phyloP scores from a whole-genome alignment of 2,888 invertebrate species.

The Cephus pygmeus region DNA sequence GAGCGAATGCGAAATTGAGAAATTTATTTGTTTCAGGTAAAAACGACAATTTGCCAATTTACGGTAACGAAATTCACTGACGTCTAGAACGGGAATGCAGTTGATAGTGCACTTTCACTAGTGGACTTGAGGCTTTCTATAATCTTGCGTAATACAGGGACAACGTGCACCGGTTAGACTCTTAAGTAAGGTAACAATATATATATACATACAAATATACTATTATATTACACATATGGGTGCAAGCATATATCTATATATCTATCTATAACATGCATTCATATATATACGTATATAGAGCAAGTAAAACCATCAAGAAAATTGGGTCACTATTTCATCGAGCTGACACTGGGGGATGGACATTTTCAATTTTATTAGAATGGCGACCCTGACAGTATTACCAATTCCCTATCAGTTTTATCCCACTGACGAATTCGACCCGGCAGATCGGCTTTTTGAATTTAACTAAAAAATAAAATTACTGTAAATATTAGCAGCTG shows the following conservation, averaged over 20 bases:
- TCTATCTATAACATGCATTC: too few relatives aligned
- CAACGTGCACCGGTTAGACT: not conserved
- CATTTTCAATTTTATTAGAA: not conserved
- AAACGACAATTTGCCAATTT: not conserved
- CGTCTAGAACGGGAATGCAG: slow-evolving; percentile 41
- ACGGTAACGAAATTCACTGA: slow-evolving; percentile 6
- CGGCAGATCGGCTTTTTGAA: not conserved
- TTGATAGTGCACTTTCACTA: slow-evolving; percentile 51
- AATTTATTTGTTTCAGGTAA: not conserved
- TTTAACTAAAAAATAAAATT: not conserved
- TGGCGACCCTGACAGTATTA: not conserved
- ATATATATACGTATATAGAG: not conserved
- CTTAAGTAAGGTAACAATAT: not conserved
- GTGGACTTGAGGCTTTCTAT: slow-evolving; percentile 43
- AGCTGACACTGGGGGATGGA: not conserved
- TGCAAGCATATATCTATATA: too few relatives aligned
- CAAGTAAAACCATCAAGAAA: not conserved
- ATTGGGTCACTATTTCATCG: not conserved
- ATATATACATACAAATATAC: not conserved
- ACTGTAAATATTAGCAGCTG: not conserved
- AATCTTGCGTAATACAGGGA: slow-evolving; percentile 38
- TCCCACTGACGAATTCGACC: not conserved
- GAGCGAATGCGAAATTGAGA: not conserved
- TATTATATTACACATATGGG: too few relatives aligned
- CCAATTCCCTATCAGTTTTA: not conserved